Evolutionary conservation across 2,888 invertebrate species (phyloP).

Genomic region (Pristionchus arcanus): DNA sequence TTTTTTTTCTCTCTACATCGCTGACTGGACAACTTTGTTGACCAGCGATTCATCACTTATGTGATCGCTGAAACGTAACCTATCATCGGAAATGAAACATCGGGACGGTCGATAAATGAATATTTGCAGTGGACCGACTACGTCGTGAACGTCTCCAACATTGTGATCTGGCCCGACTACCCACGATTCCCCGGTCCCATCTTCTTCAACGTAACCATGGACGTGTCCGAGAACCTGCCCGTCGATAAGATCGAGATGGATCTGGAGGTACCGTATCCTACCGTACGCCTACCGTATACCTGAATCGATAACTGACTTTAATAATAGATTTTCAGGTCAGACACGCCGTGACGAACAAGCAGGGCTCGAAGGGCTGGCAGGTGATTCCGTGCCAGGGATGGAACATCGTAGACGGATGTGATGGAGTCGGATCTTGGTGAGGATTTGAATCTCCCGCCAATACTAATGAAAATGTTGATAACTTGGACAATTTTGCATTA

Average conservation of each 20-base stretch:
- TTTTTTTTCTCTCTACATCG: background rate
- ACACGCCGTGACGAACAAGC: constrained; percentile 77
- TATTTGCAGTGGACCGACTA: constrained; percentile 78
- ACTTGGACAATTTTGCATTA: background rate
- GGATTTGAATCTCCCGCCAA: background rate
- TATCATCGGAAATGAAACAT: background rate
- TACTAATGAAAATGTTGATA: background rate
- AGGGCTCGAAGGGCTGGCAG: constrained; percentile 78
- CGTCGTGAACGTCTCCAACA: constrained; percentile 78
- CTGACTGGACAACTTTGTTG: no score
- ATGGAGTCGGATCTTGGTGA: constrained; percentile 79
- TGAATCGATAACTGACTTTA: background rate
- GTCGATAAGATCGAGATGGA: constrained; percentile 79
- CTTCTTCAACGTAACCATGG: constrained; percentile 79
- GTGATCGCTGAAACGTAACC: background rate
- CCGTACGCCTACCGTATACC: background rate
- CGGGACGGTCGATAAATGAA: constrained; percentile 10
- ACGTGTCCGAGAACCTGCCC: constrained; percentile 76
- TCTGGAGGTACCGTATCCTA: constrained; percentile 68
- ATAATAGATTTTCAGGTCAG: constrained; percentile 64
- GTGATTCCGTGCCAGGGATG: constrained; percentile 79
- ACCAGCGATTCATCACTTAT: background rate
- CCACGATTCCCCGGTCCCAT: constrained; percentile 79
- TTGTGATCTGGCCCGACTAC: constrained; percentile 79
- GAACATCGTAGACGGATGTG: constrained; percentile 79